Base-by-base conservation (phyloP, 2,797 vertebrate species). In the Cossypha caffra region DNA sequence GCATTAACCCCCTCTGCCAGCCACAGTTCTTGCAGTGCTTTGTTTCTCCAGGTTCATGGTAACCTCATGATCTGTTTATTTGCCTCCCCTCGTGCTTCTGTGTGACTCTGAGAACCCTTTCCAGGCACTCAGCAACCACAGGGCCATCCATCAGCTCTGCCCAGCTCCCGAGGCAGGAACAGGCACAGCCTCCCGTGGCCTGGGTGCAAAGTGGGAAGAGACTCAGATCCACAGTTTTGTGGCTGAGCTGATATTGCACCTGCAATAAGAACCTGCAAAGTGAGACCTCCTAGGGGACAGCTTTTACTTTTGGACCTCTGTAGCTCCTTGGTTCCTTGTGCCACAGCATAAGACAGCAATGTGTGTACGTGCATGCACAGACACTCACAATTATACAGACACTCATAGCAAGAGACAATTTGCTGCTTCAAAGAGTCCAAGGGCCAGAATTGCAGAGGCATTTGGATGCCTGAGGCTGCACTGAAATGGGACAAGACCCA, bases 401-500 rank as follows among this genome's bases (percentile, higher is more conserved):
- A 55, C 58, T 54, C 45, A 83, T 6, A 83, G 68, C 24, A 87
- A 67, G 81, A 93, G 93, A 93, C 82, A 86, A 79, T 78, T 85
- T 88, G 38, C 85, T 93, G 73, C 91, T 58, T 75, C 72, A 54
- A 1, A 64, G 54, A 75, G 50, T 72, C 64, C 52, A 33, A 81
- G 82, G 94, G 68, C 57, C 47, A 31, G 64, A 80, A 68, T n/a
- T 67, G 52, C 78, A 93, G 69, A 77, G 89, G 93, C 64, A 57
- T 83, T 90, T 83, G 54, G 43, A 71, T 77, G 79, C 90, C 79
- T 5, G 19, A 90, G 72, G 82, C 66, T 86, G 57, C 35, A 9
- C 45, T 72, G 80, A 90, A 94, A 61, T 84, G 84, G 91, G 83
- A 88, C 92, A 51, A 90, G 88, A 59, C 90, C 86, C 86, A 66